Conservation (phyloP, 2,797 vertebrate genomes). For the Lagorchestes hirsutus region DNA sequence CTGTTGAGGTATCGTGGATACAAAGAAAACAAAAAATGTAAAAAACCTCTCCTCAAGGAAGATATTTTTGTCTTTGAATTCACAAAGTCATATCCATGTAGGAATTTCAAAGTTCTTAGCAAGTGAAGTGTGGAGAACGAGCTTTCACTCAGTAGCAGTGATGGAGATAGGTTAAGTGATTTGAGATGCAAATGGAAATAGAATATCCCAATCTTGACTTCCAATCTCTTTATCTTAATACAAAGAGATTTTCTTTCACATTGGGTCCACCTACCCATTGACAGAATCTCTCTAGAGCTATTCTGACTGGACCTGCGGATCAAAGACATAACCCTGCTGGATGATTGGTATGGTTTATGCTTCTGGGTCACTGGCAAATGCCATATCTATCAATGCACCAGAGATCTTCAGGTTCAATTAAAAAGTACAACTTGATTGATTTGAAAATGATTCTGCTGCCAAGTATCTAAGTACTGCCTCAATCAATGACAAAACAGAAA, state of each 20-base stretch:
- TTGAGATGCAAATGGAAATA: not conserved
- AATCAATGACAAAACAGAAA: not conserved
- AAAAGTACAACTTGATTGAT: not conserved
- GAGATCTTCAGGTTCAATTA: not conserved
- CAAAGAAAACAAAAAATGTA: not conserved
- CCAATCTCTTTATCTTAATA: not conserved
- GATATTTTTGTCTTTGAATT: not conserved
- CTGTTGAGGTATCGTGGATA: not conserved
- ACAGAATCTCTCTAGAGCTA: not conserved
- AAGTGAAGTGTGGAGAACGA: not conserved
- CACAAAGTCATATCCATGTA: not conserved
- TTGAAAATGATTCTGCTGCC: not conserved
- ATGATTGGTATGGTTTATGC: not conserved
- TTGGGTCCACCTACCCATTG: not conserved
- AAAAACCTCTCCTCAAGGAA: not conserved
- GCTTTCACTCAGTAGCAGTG: not conserved
- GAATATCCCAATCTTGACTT: not conserved
- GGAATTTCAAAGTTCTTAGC: not conserved
- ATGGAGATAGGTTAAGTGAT: not conserved
- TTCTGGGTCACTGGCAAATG: not conserved
- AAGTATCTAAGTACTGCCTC: not conserved
- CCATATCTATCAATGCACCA: not conserved
- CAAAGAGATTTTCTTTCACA: too few relatives aligned
- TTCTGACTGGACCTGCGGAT: not conserved
- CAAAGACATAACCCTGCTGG: not conserved